These are phyloP conservation scores for Ranitomeya variabilis DNA, from an alignment of 2,113 vertebrate species.

Conservation along the genomic window DNA sequence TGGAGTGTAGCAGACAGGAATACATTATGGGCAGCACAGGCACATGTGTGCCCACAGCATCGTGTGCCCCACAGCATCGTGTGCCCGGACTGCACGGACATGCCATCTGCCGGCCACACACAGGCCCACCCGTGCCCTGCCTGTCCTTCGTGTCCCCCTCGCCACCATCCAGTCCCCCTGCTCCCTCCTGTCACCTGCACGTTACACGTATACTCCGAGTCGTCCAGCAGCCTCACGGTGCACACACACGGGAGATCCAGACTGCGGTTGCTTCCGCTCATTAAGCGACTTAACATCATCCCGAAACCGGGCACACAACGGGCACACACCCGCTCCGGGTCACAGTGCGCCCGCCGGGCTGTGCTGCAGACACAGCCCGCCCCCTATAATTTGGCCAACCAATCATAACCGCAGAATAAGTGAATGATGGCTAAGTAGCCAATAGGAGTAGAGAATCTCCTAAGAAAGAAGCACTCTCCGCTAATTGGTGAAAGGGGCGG, in stretches of 20 bases:
- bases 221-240: slow-evolving; percentile 94
- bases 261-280: slow-evolving; percentile 95
- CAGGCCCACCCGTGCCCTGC: slow-evolving; percentile 36
- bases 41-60: too few species aligned
- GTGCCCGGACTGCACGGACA: not conserved
- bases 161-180: slow-evolving; percentile 4
- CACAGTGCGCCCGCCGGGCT: slow-evolving; percentile 49
- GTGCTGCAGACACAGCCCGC: slow-evolving; percentile 42
- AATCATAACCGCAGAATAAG: not conserved
- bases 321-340: slow-evolving; percentile 57
- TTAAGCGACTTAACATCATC: slow-evolving; percentile 96
- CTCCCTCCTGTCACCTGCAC: slow-evolving; percentile 81
- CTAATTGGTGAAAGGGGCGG: not conserved
- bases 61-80: too few species aligned
- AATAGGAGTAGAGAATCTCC: not conserved
- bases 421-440: not conserved
- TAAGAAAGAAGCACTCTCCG: slow-evolving; percentile 13
- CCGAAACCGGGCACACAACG: slow-evolving; percentile 60
- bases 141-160: slow-evolving; percentile 37
- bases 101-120: not conserved
- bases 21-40: not conserved
- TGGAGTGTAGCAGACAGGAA: not conserved
- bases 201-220: slow-evolving; percentile 95
- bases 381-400: not conserved
- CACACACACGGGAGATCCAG: slow-evolving; percentile 94